These are phyloP conservation scores for Drosophila differens DNA, from an alignment of 2,888 invertebrate species.

Conservation along the genomic window DNA sequence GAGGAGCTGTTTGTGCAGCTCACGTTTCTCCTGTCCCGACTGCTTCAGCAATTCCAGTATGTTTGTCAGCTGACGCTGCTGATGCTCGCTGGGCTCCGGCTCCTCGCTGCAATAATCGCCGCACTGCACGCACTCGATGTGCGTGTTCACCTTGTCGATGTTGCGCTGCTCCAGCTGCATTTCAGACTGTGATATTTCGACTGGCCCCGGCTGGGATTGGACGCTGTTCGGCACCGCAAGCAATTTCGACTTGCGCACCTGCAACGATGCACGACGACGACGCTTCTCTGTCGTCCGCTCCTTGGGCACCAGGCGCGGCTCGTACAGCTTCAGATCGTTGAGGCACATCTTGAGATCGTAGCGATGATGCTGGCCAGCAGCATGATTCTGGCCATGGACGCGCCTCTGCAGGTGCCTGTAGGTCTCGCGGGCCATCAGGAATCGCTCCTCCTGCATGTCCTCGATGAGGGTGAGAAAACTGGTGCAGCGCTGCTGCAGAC, in stretches of 20 bases:
- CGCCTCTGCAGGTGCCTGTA: slow-evolving; percentile 39
- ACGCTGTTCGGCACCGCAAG: not conserved
- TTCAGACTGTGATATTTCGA: not conserved
- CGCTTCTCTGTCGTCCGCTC: slow-evolving; percentile 28
- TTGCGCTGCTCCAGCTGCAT: slow-evolving; percentile 24
- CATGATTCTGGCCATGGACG: not conserved
- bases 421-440: slow-evolving; percentile 58
- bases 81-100: not conserved
- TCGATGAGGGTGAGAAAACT: slow-evolving; percentile 73
- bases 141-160: slow-evolving; percentile 48
- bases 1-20: slow-evolving; percentile 64
- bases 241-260: slow-evolving; percentile 15
- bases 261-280: slow-evolving; percentile 6
- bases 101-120: slow-evolving; percentile 35
- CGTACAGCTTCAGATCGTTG: slow-evolving; percentile 81
- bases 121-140: slow-evolving; percentile 51
- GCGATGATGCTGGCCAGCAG: slow-evolving; percentile 50
- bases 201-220: not conserved
- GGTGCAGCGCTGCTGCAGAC: slow-evolving; percentile 69
- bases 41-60: slow-evolving; percentile 39
- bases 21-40: slow-evolving; percentile 14
- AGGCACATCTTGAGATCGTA: slow-evolving; percentile 82
- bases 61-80: slow-evolving; percentile 19
- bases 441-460: slow-evolving; percentile 77
- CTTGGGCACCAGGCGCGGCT: slow-evolving; percentile 79